Base-by-base conservation (phyloP, 2,888 invertebrate genomes). In the Kryphioiulus occultus region DNA sequence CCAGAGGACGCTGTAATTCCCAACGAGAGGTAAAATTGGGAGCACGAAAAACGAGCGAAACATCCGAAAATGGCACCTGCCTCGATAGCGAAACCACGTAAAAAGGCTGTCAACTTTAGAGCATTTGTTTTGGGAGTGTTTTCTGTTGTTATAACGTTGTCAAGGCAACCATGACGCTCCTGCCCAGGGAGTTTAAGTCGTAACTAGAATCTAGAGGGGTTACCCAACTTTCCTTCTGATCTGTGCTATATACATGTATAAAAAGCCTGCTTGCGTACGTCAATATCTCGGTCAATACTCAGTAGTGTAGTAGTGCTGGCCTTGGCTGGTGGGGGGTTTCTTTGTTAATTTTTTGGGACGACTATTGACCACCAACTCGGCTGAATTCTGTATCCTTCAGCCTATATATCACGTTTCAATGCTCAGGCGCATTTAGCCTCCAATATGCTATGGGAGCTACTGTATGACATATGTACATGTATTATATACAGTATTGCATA, bases 121-220 rank as follows among this genome's bases (percentile, higher is more conserved):
- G 78, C 0, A n/a, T 30, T 78, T 30, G 30, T 30, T 30, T 26
- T 78, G 78, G 2, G 22, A 68, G 22, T 15, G 59, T 59, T 59
- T n/a, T 78, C 15, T 30, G 78, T 68, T 68, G 68, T 68, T 68
- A 26, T 68, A 68, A 78, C 30, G 78, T 78, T 78, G 30, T 22
- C 78, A 30, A 78, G 78, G 78, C 78, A 78, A 78, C 78, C 78
- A 78, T 78, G 78, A 78, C 78, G 78, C 78, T 78, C 30, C 78
- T 30, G 78, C 30, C 30, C 1, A 78, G 78, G 78, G 26, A 78
- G 78, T 78, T 78, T 0, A 12, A 30, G 30, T 78, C 78, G 78
- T 30, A 68, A 78, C 59, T 22, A 9, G 7, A 9, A 15, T 3
- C 19, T 44, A 44, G 44, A 44, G 53, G 53, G 10, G 53, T 53